Base-by-base conservation (phyloP, 2,797 vertebrate genomes). In the Danio kyathit region DNA sequence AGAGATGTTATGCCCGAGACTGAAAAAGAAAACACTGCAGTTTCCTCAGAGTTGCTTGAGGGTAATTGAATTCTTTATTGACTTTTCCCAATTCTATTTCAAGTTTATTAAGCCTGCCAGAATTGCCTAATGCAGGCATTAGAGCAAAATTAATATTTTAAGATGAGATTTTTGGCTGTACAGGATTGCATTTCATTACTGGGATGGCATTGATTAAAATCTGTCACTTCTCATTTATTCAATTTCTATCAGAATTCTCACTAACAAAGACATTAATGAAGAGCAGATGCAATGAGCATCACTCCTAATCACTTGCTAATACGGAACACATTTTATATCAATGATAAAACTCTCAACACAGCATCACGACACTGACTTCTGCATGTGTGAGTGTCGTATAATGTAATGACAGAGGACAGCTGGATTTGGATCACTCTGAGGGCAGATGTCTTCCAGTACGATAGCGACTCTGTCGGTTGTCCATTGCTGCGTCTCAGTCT, bases 51-150 rank as follows among this genome's bases (percentile, higher is more conserved):
- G 89, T 88, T 89, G 86, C 91, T 90, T 89, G 86, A 90, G 88
- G 86, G 90, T 92, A 93, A 94, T 92, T 91, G 86, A 93, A 92
- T 92, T 92, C 90, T 84, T 92, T 93, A 94, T 94, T 93, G 93
- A 94, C 92, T 93, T 93, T 93, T 87, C 90, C 90, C 89, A 89
- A 88, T 93, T 92, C 91, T 88, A 92, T 93, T 92, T 92, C 88
- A 89, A 90, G 89, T 92, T 90, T 92, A 93, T 93, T 94, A 93
- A 92, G 89, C 88, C 82, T 63, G 86, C 88, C 87, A 91, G 89
- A 92, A 91, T 91, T 89, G 88, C 88, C 89, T 93, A 92, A 92
- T 90, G 89, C 85, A 67, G 85, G 89, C 89, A 92, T 94, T 93
- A 92, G 90, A 89, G 87, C 83, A 86, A 90, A 92, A 94, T 93